Percentiles rank a stretch among this genome's conserved stretches.
Evolutionary conservation across 2,888 invertebrate species (phyloP).

Genomic region (Drosophila phalerata): DNA sequence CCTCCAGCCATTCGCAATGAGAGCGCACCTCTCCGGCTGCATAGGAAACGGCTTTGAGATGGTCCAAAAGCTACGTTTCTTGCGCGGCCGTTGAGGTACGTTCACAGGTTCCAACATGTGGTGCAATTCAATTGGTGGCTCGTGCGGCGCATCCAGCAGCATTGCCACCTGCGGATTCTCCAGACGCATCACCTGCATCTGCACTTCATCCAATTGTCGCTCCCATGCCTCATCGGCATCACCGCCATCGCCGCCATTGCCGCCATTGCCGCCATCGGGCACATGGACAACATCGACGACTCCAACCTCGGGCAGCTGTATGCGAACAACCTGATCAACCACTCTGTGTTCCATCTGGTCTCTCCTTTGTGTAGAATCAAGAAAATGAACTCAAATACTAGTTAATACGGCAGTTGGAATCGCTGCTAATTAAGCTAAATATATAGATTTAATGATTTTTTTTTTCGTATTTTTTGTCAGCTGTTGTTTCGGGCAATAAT

Average conservation of each 20-base stretch:
- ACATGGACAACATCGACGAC: slow-evolving; percentile 10
- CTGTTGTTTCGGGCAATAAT: slow-evolving; percentile 6
- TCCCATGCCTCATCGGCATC: slow-evolving; percentile 18
- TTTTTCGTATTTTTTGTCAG: slow-evolving; percentile 8
- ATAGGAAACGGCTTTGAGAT: slow-evolving; percentile 44
- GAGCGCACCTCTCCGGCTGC: slow-evolving; percentile 52
- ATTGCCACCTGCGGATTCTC: slow-evolving; percentile 47
- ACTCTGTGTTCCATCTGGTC: slow-evolving; percentile 13
- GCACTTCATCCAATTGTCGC: slow-evolving; percentile 35
- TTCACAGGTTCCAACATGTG: slow-evolving; percentile 39
- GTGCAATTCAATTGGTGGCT: slow-evolving; percentile 59
- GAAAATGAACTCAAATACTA: slow-evolving; percentile 13
- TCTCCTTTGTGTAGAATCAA: neutral
- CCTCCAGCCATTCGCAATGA: slow-evolving; percentile 51
- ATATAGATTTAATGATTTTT: slow-evolving; percentile 17
- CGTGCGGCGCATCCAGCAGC: slow-evolving; percentile 60
- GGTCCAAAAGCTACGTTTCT: slow-evolving; percentile 69
- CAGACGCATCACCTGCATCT: slow-evolving; percentile 32
- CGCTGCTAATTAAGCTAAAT: slow-evolving; percentile 27
- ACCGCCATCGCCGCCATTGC: slow-evolving; percentile 16
- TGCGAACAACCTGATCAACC: slow-evolving; percentile 2
- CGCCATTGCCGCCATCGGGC: slow-evolving; percentile 16
- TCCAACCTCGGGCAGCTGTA: slow-evolving; percentile 14
- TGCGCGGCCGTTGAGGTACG: slow-evolving; percentile 52
- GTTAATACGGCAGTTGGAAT: slow-evolving; percentile 65